Evolutionary conservation across 2,113 vertebrate genomes (phyloP), one percentile per base, ranked within the genome.

Genomic region (Phyllostomus hastatus): DNA sequence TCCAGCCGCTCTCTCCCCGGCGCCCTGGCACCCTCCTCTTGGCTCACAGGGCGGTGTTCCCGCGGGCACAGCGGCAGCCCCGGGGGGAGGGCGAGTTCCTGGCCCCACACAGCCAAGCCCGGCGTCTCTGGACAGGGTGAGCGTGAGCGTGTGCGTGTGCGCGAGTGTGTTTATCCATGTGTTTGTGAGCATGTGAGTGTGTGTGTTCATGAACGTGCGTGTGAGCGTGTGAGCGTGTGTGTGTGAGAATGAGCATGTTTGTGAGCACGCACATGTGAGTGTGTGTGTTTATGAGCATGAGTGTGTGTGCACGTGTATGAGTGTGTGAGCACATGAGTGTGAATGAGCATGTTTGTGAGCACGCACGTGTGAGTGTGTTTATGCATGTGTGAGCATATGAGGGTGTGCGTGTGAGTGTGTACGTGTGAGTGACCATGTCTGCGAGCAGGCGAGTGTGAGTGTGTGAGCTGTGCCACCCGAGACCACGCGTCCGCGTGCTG

Each of bases 401-500:
- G 20, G 20, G 54, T 48, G 46, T 48, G 54, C 17, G 2, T 57
- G 54, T 57, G 17, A 57, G 50, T 50, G 52, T 54, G 54, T 50
- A 16, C 19, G 20, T 17, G 14, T 75, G 41, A 9, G 72, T 2
- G 41, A 7, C 24, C 4, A 26, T 41, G 6, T 66, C 2, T 12
- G 31, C 3, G 75, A 78, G 17, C 4, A 9, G 20, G 46, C 10
- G 4, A 33, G 72, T 17, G 7, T 75, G 43, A 4, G 73, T 10
- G 75, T 35, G 48, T 7, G 33, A 15, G 76, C 19, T 11, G 4
- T 15, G 20, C 26, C 1, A 22, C 12, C n/a, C 0, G 33, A 57
- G 52, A 57, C 52, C n/a, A 10, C 7, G 7, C 20, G 9, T 7
- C 26, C 1, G 22, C 22, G 8, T 11, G 12, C 3, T 1, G 8